phyloP scores from a whole-genome alignment of 2,888 invertebrate species.

The Pandemis heparana region DNA sequence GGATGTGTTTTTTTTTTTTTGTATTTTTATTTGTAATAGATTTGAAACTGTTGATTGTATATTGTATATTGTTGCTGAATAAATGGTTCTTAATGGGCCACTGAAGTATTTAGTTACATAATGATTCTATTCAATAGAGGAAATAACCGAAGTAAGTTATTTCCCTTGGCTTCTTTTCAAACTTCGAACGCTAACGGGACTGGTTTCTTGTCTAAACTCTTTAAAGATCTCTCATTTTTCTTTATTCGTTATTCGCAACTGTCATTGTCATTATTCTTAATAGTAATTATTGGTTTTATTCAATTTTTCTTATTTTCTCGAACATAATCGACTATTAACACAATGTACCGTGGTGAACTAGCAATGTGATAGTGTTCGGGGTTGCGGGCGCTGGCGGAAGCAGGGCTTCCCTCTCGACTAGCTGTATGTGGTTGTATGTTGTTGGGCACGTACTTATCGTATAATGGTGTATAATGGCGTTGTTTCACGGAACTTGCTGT shows the following conservation, averaged over 20 bases:
- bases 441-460: conserved; percentile 3
- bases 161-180: no score
- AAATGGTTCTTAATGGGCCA: no score
- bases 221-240: not conserved
- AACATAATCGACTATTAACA: not conserved
- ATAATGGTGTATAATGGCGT: conserved; percentile 19
- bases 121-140: no score
- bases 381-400: conserved; percentile 18
- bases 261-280: not conserved
- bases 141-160: no score
- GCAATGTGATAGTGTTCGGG: conserved; percentile 10
- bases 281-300: not conserved
- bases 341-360: conserved; percentile 6
- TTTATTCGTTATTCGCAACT: not conserved
- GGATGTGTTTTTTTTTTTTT: no score
- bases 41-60: no score
- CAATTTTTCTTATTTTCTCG: not conserved
- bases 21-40: no score
- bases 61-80: no score
- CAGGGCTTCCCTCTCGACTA: conserved; percentile 72
- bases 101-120: no score
- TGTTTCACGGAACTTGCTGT: conserved; percentile 11
- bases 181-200: no score
- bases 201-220: no score
- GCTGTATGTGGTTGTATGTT: not conserved